Base-by-base conservation (phyloP, 1,140 invertebrate genomes). In the Pteromalus puparum region DNA sequence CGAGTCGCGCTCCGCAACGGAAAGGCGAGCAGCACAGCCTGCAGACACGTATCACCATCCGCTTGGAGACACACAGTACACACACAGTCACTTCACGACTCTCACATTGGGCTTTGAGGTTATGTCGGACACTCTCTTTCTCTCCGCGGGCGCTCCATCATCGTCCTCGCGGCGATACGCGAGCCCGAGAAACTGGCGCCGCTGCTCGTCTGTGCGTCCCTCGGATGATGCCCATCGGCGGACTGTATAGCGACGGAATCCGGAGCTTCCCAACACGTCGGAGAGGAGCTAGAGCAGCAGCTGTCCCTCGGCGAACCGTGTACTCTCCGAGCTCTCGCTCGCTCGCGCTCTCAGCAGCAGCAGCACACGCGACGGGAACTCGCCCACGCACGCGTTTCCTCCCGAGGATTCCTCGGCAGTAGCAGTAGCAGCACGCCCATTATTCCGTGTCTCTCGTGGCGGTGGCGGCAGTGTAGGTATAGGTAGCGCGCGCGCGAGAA, bases 391-490 rank as follows among this genome's bases (percentile, higher is more conserved):
- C 81, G 15, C 81, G 73, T 67, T 68, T 76, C 53, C 61, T 76
- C 15, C 7, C 61, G 53, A 68, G 15, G 74, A 77, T 46, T 83
- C 74, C 73, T 74, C 53, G 30, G 53, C 53, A 72, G 67, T 28
- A 77, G 82, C 74, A 83, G 46, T 70, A 70, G 65, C 42, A 78
- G 82, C 75, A 83, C 82, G 82, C 82, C 82, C 82, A 83, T 83
- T 78, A 72, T 78, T 83, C 72, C 61, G 26, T 76, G 12, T 67
- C 73, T 30, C 48, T 26, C 73, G 72, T 18, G 26, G 53, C 72
- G 34, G 72, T 72, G 48, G 21, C 34, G 67, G 28, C 21, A 30
- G 67, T 18, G 67, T 61, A 70, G 15, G n/a, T 68, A 24, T 18
- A 18, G 12, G n/a, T 68, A 68, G 34, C 18, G 28, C 30, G 72